Evolutionary conservation across 2,797 vertebrate genomes (phyloP), one percentile per base, ranked within the genome.

Genomic region (Lagodon rhomboides): DNA sequence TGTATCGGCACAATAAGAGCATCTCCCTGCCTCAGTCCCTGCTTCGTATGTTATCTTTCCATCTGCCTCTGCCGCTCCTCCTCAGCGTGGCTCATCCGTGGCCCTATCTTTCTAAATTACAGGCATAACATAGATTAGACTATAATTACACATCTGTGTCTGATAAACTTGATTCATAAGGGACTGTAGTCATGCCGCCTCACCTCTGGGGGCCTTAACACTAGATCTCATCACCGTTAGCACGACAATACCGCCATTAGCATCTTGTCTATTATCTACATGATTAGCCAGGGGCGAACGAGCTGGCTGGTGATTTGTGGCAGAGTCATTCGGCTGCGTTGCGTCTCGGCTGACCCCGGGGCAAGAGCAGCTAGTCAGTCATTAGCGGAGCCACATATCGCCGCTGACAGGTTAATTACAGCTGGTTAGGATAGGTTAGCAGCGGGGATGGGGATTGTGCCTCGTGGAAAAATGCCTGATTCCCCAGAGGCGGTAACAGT

Each of bases 401-500:
- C 66, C 23, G 82, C 85, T 90, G 87, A 93, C 90, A 93, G 85
- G 90, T 91, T 94, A 91, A 94, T 93, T 92, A 92, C 75, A 75
- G 82, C 84, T 87, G 84, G 89, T 93, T 92, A 90, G 77, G 46
- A 60, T 85, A 74, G 85, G 90, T 92, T 91, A 91, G 79, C 78
- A 76, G 84, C 77, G 76, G 79, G 65, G 77, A 81, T 62, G 43
- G 49, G 49, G 51, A 46, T 55, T 69, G 46, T 13, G 56, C 18
- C 66, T 63, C 0, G 1, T 63, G 65, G 49, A 78, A 34, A 34
- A 71, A 66, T 17, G 12, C n/a, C 16, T 51, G 54, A 83, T 85
- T 34, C 50, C 63, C 67, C 68, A 3, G 12, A 68, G 72, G 73
- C 50, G 75, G 16, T 50, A 75, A 59, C 56, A 44, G 76, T 83